Conservation (phyloP, 2,888 invertebrate species). For the Cephus rjabovi region DNA sequence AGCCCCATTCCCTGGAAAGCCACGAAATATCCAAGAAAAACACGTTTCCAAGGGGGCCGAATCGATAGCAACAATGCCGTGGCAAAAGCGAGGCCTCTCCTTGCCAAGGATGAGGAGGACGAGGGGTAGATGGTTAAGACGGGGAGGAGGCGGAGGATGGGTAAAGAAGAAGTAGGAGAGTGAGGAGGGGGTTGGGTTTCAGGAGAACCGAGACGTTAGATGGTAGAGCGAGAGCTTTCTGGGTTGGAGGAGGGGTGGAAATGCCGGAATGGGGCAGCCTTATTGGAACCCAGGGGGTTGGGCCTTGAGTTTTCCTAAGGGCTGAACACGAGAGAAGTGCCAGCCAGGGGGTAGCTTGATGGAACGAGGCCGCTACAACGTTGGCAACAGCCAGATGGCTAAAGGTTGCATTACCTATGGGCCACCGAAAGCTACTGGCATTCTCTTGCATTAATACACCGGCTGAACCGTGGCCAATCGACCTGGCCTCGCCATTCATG, state of each 20-base stretch:
- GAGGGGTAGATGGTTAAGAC: not conserved
- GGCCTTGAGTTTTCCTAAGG: slow-evolving; percentile 58
- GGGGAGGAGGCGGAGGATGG: slow-evolving; percentile 11
- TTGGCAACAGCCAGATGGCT: slow-evolving; percentile 58
- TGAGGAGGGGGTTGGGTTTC: slow-evolving; percentile 22
- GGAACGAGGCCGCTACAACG: slow-evolving; percentile 58
- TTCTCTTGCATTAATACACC: not conserved
- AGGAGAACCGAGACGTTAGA: slow-evolving; percentile 20
- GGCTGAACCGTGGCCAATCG: not conserved
- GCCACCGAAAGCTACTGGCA: not conserved
- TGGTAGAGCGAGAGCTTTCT: not conserved
- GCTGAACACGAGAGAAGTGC: slow-evolving; percentile 36
- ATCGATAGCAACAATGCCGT: slow-evolving; percentile 61
- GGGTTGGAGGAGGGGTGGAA: slow-evolving; percentile 37
- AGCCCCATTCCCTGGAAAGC: slow-evolving; percentile 32
- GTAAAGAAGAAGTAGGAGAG: slow-evolving; percentile 30
- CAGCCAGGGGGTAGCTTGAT: slow-evolving; percentile 47
- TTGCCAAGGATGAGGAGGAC: slow-evolving; percentile 20
- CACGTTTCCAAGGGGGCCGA: slow-evolving; percentile 47
- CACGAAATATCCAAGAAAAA: slow-evolving; percentile 59
- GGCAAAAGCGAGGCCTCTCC: slow-evolving; percentile 52
- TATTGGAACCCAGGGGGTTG: slow-evolving; percentile 57
- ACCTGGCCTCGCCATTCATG: not conserved
- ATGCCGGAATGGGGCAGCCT: slow-evolving; percentile 50
- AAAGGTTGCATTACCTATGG: slow-evolving; percentile 51